A percentile compares a stretch with the other conserved stretches of the same genome.
Evolutionary conservation across 1,140 invertebrate species (phyloP).

Genomic region (Cylas formicarius): DNA sequence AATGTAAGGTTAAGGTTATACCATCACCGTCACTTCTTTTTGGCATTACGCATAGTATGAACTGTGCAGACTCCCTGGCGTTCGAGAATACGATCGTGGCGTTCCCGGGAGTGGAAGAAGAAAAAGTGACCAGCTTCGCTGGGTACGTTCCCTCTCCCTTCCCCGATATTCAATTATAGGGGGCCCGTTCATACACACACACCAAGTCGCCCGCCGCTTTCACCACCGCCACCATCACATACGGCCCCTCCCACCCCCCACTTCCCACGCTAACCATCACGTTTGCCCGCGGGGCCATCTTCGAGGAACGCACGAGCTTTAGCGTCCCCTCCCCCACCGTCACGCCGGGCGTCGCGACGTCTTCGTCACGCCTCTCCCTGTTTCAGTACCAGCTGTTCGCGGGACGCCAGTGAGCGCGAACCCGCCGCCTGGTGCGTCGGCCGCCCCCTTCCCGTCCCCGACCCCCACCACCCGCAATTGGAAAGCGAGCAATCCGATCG

Average conservation of each 20-base stretch:
- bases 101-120: too few species aligned
- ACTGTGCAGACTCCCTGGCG: too few species aligned
- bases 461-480: slow-evolving; percentile 15
- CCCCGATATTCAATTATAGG: too few species aligned
- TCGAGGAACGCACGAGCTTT: not conserved
- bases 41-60: too few species aligned
- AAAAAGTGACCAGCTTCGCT: too few species aligned
- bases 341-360: not conserved
- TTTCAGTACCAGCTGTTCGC: slow-evolving; percentile 72
- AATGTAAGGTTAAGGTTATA: too few species aligned
- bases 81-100: too few species aligned
- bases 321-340: not conserved
- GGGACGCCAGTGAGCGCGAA: slow-evolving; percentile 54
- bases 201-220: slow-evolving; percentile 5
- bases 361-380: slow-evolving; percentile 38
- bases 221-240: slow-evolving; percentile 7
- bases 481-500: slow-evolving; percentile 35
- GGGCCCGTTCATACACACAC: slow-evolving; percentile 14
- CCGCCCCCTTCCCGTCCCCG: not conserved
- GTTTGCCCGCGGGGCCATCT: not conserved
- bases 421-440: slow-evolving; percentile 17
- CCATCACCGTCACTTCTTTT: too few species aligned
- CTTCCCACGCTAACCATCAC: not conserved
- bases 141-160: too few species aligned
- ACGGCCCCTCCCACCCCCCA: not conserved